Evolutionary conservation across 2,113 vertebrate genomes (phyloP).

Genomic region (Rattus norvegicus): DNA sequence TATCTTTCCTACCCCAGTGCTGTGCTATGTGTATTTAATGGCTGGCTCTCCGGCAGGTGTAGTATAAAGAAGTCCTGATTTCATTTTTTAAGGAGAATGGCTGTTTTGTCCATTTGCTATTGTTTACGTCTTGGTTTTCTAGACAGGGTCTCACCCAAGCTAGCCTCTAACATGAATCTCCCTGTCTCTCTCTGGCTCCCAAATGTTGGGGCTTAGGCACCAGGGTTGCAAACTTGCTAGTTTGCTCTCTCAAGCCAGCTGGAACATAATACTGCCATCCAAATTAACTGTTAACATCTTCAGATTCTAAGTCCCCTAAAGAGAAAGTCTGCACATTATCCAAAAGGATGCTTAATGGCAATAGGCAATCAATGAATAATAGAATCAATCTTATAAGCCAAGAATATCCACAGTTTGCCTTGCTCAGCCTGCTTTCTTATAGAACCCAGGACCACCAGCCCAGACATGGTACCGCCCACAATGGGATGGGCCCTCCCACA

Average conservation of each 20-base stretch:
- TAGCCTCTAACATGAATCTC: not conserved
- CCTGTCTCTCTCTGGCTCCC: too few relatives aligned
- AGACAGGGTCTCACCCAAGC: not conserved
- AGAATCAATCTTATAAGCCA: conserved; percentile 49
- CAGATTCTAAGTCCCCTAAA: conserved; percentile 5
- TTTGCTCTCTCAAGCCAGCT: not conserved
- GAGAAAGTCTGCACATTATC: not conserved
- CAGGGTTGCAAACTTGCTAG: not conserved
- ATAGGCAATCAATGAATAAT: conserved; percentile 29
- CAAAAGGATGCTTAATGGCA: not conserved
- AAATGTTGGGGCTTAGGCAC: not conserved
- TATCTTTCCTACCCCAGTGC: not conserved
- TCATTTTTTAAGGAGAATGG: not conserved
- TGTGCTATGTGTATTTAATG: not conserved
- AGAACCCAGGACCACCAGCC: not conserved
- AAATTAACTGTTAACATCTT: not conserved
- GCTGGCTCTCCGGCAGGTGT: not conserved
- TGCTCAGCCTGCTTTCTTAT: not conserved
- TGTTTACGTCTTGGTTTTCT: not conserved
- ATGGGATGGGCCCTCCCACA: not conserved
- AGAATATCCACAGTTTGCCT: not conserved
- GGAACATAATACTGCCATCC: not conserved
- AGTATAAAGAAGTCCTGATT: not conserved
- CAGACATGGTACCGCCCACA: not conserved
- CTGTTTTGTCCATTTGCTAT: not conserved